Conservation (phyloP, 2,888 invertebrate genomes). For the Meghimatium bilineatum region DNA sequence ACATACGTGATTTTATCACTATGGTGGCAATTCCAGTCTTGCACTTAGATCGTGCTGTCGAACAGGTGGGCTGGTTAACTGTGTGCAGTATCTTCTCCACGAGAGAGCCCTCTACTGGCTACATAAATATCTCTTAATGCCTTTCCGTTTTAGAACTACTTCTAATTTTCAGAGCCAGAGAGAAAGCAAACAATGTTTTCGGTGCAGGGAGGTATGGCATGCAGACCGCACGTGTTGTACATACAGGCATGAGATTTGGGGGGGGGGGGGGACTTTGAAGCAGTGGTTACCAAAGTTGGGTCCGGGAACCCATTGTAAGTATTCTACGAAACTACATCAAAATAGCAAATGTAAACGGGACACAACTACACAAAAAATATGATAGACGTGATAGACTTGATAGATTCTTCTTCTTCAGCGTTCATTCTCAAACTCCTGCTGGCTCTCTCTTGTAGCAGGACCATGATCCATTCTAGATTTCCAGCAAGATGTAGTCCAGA, state of each 20-base stretch:
- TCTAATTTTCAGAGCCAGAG: background rate
- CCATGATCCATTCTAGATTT: no score
- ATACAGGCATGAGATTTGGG: background rate
- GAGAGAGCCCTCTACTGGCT: background rate
- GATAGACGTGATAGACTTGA: no score
- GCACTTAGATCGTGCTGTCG: conserved; percentile 15
- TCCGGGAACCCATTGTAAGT: no score
- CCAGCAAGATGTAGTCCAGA: no score
- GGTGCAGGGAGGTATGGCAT: conserved; percentile 15
- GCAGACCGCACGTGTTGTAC: conserved; percentile 2
- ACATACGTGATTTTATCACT: conserved; percentile 21
- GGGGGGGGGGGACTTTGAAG: background rate
- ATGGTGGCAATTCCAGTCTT: background rate
- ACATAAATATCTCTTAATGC: conserved; percentile 23
- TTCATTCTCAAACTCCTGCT: no score
- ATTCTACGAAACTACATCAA: no score
- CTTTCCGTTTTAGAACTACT: background rate
- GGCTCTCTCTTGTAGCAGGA: no score
- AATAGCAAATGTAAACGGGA: no score
- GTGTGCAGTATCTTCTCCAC: background rate
- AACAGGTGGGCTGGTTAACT: background rate
- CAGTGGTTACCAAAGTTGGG: no score
- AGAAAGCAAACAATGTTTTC: background rate
- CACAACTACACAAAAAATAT: no score
- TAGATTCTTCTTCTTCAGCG: no score